phyloP scores from a whole-genome alignment of 2,113 vertebrate genomes.

The Etheostoma spectabile region DNA sequence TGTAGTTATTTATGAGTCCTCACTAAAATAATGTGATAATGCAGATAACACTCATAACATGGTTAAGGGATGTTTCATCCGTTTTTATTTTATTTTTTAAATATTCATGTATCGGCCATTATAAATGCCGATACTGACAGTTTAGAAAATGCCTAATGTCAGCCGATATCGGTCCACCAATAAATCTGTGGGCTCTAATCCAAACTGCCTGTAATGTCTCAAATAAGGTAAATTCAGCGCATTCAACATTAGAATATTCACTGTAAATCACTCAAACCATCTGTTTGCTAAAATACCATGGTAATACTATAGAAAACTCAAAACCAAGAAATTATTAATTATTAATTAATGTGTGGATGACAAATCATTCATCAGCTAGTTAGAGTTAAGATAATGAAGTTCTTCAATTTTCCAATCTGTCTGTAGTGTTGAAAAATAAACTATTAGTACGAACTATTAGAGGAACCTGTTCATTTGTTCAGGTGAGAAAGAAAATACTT shows the following conservation, averaged over 20 bases:
- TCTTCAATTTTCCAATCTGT: background rate
- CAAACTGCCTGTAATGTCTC: background rate
- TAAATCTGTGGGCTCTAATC: background rate
- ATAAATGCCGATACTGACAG: no score
- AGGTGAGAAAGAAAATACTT: background rate
- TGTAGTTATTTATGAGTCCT: no score
- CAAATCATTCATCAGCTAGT: background rate
- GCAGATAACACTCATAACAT: no score
- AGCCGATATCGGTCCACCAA: no score
- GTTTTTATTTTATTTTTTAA: no score
- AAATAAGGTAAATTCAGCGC: background rate
- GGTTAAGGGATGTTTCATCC: no score
- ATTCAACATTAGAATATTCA: background rate
- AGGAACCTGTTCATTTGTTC: background rate
- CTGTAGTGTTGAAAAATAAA: background rate
- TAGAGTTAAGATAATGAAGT: background rate
- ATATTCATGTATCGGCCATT: no score
- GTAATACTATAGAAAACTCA: background rate
- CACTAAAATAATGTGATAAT: no score
- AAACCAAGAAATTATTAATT: background rate
- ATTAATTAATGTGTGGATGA: no score
- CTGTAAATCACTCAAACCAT: background rate
- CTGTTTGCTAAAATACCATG: background rate
- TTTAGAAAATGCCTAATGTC: no score
- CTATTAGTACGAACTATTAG: background rate